These are phyloP conservation scores for Aphelenchoides besseyi DNA, from an alignment of 1,140 invertebrate genomes.

Conservation along the genomic window DNA sequence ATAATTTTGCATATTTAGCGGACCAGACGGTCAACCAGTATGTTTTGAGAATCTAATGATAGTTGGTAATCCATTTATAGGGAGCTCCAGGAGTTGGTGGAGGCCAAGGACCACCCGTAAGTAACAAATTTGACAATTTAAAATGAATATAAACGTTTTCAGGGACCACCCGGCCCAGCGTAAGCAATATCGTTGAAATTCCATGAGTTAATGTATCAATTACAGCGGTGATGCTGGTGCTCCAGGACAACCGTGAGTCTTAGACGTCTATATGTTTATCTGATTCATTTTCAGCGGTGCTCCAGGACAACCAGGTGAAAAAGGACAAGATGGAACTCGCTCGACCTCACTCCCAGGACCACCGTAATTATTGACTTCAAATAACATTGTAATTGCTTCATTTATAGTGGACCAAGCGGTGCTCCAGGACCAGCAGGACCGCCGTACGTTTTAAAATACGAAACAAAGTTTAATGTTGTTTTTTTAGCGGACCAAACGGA, in stretches of 20 bases:
- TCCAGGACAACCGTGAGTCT: background rate
- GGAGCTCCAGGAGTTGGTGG: slow-evolving; percentile 26
- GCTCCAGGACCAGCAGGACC: slow-evolving; percentile 24
- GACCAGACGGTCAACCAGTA: background rate
- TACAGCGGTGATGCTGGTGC: background rate
- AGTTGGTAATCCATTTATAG: background rate
- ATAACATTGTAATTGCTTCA: background rate
- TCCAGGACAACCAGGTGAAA: slow-evolving; percentile 1
- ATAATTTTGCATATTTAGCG: background rate
- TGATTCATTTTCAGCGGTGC: background rate
- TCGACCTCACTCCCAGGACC: background rate
- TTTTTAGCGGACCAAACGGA: no score
- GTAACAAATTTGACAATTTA: background rate
- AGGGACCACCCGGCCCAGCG: slow-evolving; percentile 15
- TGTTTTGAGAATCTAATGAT: background rate
- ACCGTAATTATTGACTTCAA: background rate
- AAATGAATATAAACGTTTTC: background rate
- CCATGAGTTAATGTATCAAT: background rate
- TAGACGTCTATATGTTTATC: background rate
- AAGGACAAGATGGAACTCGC: background rate
- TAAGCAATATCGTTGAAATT: background rate
- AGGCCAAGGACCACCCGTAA: slow-evolving; percentile 30
- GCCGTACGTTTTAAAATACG: slow-evolving; percentile 7
- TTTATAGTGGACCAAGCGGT: slow-evolving; percentile 20
- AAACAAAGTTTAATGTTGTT: no score